Evolutionary conservation across 2,888 invertebrate species (phyloP).

Genomic region (Drosophila helvetica): DNA sequence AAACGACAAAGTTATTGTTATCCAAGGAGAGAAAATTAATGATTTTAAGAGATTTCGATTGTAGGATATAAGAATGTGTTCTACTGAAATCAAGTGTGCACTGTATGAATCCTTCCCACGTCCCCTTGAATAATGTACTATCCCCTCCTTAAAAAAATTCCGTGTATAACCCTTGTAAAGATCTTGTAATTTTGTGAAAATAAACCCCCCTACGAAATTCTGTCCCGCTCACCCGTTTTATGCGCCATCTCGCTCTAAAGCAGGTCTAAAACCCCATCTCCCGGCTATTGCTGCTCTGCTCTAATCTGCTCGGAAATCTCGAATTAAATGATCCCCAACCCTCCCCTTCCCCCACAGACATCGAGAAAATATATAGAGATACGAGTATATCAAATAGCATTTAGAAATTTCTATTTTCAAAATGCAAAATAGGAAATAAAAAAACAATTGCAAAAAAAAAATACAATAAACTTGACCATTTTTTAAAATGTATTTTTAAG

Average conservation of each 20-base stretch:
- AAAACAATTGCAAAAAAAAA: slow-evolving; percentile 26
- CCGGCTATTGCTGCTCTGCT: slow-evolving; percentile 31
- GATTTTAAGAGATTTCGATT: neutral
- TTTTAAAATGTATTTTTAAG: neutral
- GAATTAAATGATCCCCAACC: slow-evolving; percentile 17
- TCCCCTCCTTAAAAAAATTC: neutral
- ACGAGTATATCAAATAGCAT: slow-evolving; percentile 38
- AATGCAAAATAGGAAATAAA: slow-evolving; percentile 32
- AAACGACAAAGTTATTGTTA: neutral
- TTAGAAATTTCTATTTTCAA: slow-evolving; percentile 42
- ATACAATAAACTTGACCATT: neutral
- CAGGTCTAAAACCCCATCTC: neutral
- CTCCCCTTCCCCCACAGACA: slow-evolving; percentile 6
- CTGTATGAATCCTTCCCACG: neutral
- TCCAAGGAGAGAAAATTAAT: neutral
- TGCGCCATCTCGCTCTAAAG: slow-evolving; percentile 27
- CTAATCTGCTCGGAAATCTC: slow-evolving; percentile 37
- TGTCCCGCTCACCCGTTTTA: too few relatives aligned
- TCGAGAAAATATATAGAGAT: slow-evolving; percentile 28
- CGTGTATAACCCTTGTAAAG: neutral
- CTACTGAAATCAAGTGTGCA: neutral
- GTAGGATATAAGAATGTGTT: neutral
- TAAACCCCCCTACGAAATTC: neutral
- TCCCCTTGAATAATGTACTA: too few relatives aligned
- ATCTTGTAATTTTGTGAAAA: neutral